These are phyloP conservation scores for Rattus rattus DNA, from an alignment of 2,113 vertebrate genomes.

Conservation along the genomic window DNA sequence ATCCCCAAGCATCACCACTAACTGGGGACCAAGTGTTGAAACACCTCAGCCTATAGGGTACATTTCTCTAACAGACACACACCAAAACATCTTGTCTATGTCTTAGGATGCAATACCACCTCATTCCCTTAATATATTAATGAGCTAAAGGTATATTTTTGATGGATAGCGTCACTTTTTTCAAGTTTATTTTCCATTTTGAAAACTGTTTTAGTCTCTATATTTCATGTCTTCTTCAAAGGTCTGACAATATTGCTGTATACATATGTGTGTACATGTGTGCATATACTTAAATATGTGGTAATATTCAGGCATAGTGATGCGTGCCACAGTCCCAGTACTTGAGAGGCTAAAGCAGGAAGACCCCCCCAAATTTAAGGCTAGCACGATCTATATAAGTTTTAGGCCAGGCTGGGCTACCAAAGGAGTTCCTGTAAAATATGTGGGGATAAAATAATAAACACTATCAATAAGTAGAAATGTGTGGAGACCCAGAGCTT, in stretches of 20 bases:
- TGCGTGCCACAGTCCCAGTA: background rate
- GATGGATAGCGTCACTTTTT: slow-evolving; percentile 15
- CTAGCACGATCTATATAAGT: background rate
- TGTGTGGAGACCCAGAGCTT: background rate
- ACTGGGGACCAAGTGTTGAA: background rate
- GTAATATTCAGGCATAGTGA: background rate
- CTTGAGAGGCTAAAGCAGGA: background rate
- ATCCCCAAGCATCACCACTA: background rate
- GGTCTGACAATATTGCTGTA: background rate
- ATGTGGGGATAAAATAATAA: background rate
- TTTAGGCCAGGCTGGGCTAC: background rate
- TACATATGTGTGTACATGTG: background rate
- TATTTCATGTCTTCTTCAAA: background rate
- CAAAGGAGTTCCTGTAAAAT: background rate
- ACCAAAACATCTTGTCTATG: background rate
- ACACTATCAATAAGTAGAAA: background rate
- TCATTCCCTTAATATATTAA: background rate
- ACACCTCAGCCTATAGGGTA: background rate
- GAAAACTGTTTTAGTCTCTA: background rate
- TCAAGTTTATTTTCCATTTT: background rate
- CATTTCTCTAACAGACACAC: background rate
- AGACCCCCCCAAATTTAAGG: background rate
- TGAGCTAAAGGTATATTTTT: background rate
- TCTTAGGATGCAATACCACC: background rate
- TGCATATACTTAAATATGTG: background rate